These are phyloP conservation scores for Acanthaster planci DNA, from an alignment of 35 echinoderm and acorn worm species.

Conservation along the genomic window DNA sequence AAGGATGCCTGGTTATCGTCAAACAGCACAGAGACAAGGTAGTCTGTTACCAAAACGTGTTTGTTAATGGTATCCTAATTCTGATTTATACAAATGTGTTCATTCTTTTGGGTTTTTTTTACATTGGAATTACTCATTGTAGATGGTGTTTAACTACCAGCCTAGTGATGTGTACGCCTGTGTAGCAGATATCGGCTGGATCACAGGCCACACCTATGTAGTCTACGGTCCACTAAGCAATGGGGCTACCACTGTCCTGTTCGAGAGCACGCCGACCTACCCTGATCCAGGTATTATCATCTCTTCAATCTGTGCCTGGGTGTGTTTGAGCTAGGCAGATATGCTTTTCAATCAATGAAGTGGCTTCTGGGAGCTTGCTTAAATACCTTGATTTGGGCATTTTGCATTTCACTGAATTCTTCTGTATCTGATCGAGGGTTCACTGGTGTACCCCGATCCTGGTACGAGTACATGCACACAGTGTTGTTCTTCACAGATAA, in stretches of 20 bases:
- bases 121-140: neutral
- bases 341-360: constrained; percentile 48
- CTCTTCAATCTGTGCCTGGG: neutral
- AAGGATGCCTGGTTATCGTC: no score
- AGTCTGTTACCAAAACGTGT: no score
- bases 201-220: constrained; percentile 96
- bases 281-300: constrained; percentile 69
- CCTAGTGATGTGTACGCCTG: constrained; percentile 92
- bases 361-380: constrained; percentile 67
- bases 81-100: no score
- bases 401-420: constrained; percentile 60
- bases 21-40: no score
- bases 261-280: constrained; percentile 96
- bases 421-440: constrained; percentile 72
- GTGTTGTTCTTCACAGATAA: no score
- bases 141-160: constrained; percentile 98
- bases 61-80: no score
- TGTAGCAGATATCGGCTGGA: constrained; percentile 98
- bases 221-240: constrained; percentile 98
- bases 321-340: neutral
- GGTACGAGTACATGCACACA: no score
- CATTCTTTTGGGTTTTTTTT: no score
- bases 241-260: constrained; percentile 96
- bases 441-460: constrained; percentile 70
- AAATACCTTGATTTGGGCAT: constrained; percentile 63